Evolutionary conservation across 2,113 vertebrate genomes (phyloP).

Genomic region (Acanthisitta chloris): DNA sequence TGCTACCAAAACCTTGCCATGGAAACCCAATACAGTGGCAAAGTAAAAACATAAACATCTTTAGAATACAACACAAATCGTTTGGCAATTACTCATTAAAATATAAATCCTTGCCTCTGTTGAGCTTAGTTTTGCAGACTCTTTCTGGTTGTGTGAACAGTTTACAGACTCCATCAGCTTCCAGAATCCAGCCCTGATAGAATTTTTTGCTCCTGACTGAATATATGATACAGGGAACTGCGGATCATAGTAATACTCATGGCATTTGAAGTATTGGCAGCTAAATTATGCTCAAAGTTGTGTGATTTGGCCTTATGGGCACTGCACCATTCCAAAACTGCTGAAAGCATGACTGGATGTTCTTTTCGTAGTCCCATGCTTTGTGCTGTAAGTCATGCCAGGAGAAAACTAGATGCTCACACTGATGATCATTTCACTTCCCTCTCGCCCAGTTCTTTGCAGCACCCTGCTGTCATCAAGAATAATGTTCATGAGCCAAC

Average conservation of each 20-base stretch:
- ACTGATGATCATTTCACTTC: not conserved
- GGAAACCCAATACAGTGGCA: not conserved
- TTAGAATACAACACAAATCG: not conserved
- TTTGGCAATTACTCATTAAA: not conserved
- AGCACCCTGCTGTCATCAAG: constrained; percentile 23
- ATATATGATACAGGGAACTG: not conserved
- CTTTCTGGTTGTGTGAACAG: not conserved
- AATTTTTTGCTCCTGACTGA: not conserved
- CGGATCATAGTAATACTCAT: not conserved
- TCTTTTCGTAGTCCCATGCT: not conserved
- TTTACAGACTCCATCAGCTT: not conserved
- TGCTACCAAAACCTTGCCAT: not conserved
- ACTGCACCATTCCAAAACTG: not conserved
- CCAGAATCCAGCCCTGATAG: not conserved
- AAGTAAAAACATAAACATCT: not conserved
- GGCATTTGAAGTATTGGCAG: not conserved
- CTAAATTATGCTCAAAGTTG: not conserved
- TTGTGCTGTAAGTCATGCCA: not conserved
- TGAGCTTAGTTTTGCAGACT: not conserved
- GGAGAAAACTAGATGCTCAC: not conserved
- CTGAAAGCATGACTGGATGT: not conserved
- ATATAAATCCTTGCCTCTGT: not conserved
- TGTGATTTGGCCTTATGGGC: not conserved
- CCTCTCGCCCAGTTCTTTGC: not conserved
- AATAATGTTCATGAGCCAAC: constrained; percentile 7